These are phyloP conservation scores for Dasyprocta punctata DNA, from an alignment of 2,113 vertebrate genomes.

Conservation along the genomic window DNA sequence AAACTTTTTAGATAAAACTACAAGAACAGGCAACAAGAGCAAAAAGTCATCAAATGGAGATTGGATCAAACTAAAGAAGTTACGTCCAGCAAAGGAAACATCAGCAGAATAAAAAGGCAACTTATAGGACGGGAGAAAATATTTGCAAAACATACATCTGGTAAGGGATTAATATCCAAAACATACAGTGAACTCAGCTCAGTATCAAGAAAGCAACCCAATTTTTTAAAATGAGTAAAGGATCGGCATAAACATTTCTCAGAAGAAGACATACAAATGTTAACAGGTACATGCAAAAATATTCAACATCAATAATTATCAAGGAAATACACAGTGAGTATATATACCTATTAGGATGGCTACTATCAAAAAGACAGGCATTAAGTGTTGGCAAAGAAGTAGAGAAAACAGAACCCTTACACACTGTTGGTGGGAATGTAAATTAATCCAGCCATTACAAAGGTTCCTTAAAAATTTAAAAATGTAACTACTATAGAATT, in stretches of 20 bases:
- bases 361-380: neutral
- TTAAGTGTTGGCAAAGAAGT: neutral
- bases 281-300: neutral
- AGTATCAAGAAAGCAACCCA: neutral
- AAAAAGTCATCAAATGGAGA: neutral
- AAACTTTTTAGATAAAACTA: neutral
- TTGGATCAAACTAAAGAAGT: neutral
- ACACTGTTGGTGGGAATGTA: neutral
- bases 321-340: neutral
- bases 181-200: neutral
- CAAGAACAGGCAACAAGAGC: neutral
- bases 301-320: neutral
- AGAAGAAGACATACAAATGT: neutral
- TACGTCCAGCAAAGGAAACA: neutral
- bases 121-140: neutral
- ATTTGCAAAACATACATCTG: neutral
- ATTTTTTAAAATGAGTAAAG: neutral
- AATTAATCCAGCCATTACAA: neutral
- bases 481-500: neutral
- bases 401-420: neutral
- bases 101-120: neutral
- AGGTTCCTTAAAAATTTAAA: neutral
- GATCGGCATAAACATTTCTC: neutral
- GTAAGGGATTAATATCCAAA: neutral
- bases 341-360: neutral